phyloP scores from a whole-genome alignment of 1,140 invertebrate species.

The Penaeus indicus region DNA sequence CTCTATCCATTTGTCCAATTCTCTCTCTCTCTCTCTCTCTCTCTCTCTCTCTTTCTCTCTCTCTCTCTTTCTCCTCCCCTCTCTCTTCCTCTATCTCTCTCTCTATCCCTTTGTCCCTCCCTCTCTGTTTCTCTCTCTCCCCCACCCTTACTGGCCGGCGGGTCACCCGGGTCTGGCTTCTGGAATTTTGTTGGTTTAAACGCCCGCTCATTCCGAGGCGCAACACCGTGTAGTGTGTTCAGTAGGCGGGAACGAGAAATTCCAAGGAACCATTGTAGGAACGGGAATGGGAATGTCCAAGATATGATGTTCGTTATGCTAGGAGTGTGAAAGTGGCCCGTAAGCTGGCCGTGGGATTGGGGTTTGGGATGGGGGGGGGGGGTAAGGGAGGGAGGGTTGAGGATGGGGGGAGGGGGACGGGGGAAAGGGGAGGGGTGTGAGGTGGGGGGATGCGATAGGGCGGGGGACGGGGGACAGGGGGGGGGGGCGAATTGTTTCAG shows the following conservation, averaged over 20 bases:
- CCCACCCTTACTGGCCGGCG: constrained; percentile 31
- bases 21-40: constrained; percentile 12
- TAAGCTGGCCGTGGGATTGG: constrained; percentile 22
- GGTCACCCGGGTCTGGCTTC: constrained; percentile 46
- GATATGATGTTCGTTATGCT: constrained; percentile 51
- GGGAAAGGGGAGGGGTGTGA: too few relatives aligned
- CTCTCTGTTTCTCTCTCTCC: background rate
- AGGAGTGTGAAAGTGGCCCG: constrained; percentile 28
- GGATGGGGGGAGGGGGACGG: background rate
- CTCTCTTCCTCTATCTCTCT: background rate
- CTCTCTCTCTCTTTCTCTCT: constrained; percentile 6
- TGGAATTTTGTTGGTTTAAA: constrained; percentile 59
- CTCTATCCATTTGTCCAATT: constrained; percentile 7
- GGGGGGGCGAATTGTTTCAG: too few relatives aligned
- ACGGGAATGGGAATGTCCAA: constrained; percentile 50
- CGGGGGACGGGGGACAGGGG: too few relatives aligned
- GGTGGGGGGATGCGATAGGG: too few relatives aligned
- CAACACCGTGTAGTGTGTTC: constrained; percentile 42
- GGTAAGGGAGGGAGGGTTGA: background rate
- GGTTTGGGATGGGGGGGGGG: background rate
- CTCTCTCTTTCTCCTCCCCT: background rate
- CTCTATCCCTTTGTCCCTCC: background rate
- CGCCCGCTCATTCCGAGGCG: constrained; percentile 30
- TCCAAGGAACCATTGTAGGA: constrained; percentile 54
- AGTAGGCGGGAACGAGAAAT: constrained; percentile 44